Base-by-base conservation (phyloP, 35 echinoderm and acorn worm species). In the Stichopus chloronotus region DNA sequence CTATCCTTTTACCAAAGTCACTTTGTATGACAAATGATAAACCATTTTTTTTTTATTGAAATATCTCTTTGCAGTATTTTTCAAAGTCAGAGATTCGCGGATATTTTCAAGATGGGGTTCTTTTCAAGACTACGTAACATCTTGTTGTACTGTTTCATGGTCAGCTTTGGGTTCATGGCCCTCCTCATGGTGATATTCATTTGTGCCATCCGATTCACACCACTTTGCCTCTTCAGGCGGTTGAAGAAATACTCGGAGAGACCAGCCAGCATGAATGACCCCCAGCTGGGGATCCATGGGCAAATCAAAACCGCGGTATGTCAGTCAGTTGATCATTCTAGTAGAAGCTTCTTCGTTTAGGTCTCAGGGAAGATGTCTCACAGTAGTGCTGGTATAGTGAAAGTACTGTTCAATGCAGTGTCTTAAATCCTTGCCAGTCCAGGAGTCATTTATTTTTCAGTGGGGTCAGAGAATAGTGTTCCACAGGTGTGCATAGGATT, bases 261-360 rank as follows among this genome's bases (percentile, higher is more conserved):
- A 23, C 94, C 94, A 56, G 52, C 71, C 9, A 93, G 94, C 92
- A 93, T 95, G 94, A 77, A 95, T 30, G 86, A 95, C 84, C 86
- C 57, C 4, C 84, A 95, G 55, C 92, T 95, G 7, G 94, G 94
- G 9, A 83, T 87, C 8, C 94, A 95, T 72, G 85, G 90, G 23
- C 88, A 93, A 72, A 19, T 95, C 19, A 93, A 59, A 59, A 77
- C 87, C 2, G 81, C 79, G 92, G 94, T 95, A 76, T 61, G 91
- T 92, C 30, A 43, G 30, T 43, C 30, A 43, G 30, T 43, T 0
- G 30, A 43, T 1, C 30, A 43, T 43, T 43, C 30, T 43, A 43
- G 30, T 43, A 43, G 30, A 43, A 43, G 30, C 30, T 43, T 43
- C 30, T 43, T 43, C 30, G 30, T 43, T 43, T 43, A 43, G 30